Base-by-base conservation (phyloP, 2,888 invertebrate genomes). In the Diachrysia chrysitis region DNA sequence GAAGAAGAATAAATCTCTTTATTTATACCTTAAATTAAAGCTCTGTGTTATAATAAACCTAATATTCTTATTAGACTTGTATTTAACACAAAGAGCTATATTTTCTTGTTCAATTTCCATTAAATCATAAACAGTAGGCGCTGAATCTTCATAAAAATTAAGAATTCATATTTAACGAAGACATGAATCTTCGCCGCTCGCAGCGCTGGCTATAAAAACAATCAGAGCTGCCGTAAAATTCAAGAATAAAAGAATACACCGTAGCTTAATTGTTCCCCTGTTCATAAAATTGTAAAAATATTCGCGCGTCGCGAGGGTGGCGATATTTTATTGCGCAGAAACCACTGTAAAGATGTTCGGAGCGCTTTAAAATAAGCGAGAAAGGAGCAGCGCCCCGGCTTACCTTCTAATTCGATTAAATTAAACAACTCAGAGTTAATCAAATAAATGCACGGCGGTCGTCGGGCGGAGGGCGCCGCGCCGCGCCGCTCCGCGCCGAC, bases 401-500 rank as follows among this genome's bases (percentile, higher is more conserved):
- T 90, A 92, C 93, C 92, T 94, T 92, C 90, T 95, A 95, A 95
- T 92, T 95, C 93, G 93, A 95, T 95, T 95, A 95, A 95, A 95
- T 95, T 95, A 95, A 95, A 95, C 94, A 95, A 95, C 95, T 95
- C 94, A 85, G 91, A 95, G 95, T 95, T 95, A 95, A 95, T 95
- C 95, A 95, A 95, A 95, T 95, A 95, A 95, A 95, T 95, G 95
- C 93, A 91, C 86, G 88, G 89, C 90, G 92, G 93, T 90, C 91
- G 90, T 83, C 79, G 86, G 61, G 76, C 37, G 83, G 85, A 68
- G 83, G 86, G 84, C 71, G 83, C 68, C 76, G 82, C 71, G 69
- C 55, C 74, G 66, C 69, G 76, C 78, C 62, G 69, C 32, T 66
- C 75, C 75, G 73, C 69, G 71, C 76, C 60, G 66, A 14, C 79